These are phyloP conservation scores for Cantharis rustica DNA, from an alignment of 2,888 invertebrate species.

Conservation along the genomic window DNA sequence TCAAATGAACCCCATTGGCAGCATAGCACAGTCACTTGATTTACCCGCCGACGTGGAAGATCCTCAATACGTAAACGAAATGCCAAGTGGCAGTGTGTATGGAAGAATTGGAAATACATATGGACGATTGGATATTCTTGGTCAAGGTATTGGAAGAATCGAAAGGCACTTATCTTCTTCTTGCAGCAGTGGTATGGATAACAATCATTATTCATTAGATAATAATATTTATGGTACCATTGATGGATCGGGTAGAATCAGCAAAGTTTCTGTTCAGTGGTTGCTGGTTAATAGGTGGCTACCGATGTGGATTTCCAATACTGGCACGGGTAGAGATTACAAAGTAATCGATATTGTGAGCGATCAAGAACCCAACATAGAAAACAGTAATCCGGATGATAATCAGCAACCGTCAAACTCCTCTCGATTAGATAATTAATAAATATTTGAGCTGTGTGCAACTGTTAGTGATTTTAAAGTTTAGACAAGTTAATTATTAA, in stretches of 20 bases:
- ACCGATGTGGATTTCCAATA: constrained; percentile 64
- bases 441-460: constrained; percentile 18
- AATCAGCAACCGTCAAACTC: constrained; percentile 15
- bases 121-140: constrained; percentile 62
- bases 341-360: constrained; percentile 57
- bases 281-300: constrained; percentile 70
- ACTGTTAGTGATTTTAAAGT: neutral
- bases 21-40: constrained; percentile 23
- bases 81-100: constrained; percentile 49
- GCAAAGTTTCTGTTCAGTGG: constrained; percentile 68
- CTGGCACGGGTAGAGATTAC: constrained; percentile 60
- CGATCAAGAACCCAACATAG: constrained; percentile 3
- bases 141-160: constrained; percentile 61
- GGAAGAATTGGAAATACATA: constrained; percentile 57
- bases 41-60: constrained; percentile 8
- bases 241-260: constrained; percentile 58
- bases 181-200: constrained; percentile 63
- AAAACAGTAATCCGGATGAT: constrained; percentile 5
- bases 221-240: constrained; percentile 51
- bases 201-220: constrained; percentile 50
- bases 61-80: constrained; percentile 19
- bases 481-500: neutral
- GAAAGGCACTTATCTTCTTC: constrained; percentile 68
- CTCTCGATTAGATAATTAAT: constrained; percentile 10
- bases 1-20: constrained; percentile 29